A percentile compares a stretch with the other conserved stretches of the same genome.
Evolutionary conservation across 2,888 invertebrate genomes (phyloP).

Genomic region (Eupeodes latifasciatus): DNA sequence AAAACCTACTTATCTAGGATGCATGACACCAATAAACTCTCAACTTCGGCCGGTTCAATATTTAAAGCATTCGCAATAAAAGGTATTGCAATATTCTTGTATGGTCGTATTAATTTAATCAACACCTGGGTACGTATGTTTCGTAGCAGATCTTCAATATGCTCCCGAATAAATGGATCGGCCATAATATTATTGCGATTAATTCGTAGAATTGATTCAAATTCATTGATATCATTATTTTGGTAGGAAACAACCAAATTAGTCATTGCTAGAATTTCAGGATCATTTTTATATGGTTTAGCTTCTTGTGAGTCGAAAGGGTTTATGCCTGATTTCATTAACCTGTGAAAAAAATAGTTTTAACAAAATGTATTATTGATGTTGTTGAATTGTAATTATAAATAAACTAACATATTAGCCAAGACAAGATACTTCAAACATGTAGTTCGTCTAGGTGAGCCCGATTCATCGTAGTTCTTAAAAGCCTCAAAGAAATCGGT

Average conservation of each 20-base stretch:
- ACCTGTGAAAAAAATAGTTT: slow-evolving; percentile 85
- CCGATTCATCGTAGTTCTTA: slow-evolving; percentile 99
- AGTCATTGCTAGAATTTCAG: slow-evolving; percentile 99
- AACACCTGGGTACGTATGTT: slow-evolving; percentile 99
- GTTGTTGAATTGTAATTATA: too few species aligned
- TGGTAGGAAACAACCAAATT: slow-evolving; percentile 98
- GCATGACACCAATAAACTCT: slow-evolving; percentile 97
- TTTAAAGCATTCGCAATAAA: slow-evolving; percentile 98
- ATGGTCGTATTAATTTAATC: slow-evolving; percentile 98
- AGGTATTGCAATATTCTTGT: slow-evolving; percentile 98
- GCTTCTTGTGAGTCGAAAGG: slow-evolving; percentile 99
- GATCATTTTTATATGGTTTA: slow-evolving; percentile 99
- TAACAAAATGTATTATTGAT: neutral
- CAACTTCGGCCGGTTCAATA: slow-evolving; percentile 97
- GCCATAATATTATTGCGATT: slow-evolving; percentile 99
- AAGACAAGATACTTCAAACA: slow-evolving; percentile 99
- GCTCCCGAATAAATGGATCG: slow-evolving; percentile 99
- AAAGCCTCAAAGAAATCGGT: slow-evolving; percentile 99
- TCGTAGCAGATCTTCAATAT: slow-evolving; percentile 97
- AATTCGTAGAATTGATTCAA: slow-evolving; percentile 97
- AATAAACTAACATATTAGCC: slow-evolving; percentile 95
- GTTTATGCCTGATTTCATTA: slow-evolving; percentile 99
- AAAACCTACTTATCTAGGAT: slow-evolving; percentile 95
- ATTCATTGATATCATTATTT: slow-evolving; percentile 99
- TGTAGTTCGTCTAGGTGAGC: slow-evolving; percentile 97